Conservation (phyloP, 2,113 vertebrate species). For the Himantopus leucocephalus region DNA sequence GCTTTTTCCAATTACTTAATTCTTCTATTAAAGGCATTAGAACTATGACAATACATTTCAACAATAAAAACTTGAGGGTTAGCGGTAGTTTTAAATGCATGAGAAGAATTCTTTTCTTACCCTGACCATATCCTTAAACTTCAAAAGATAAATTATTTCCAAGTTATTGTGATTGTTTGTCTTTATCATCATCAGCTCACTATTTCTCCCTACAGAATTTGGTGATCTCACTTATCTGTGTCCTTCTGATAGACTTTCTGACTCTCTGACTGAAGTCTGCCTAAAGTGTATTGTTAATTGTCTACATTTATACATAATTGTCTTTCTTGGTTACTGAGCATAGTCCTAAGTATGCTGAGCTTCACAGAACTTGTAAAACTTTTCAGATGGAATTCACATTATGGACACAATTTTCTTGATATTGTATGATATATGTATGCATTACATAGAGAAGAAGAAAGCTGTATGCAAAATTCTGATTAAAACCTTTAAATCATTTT, state of each 20-base stretch:
- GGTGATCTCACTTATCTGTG: background rate
- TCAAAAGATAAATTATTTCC: background rate
- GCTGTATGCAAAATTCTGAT: conserved; percentile 54
- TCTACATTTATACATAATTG: background rate
- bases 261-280: background rate
- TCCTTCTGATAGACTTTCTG: background rate
- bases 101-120: background rate
- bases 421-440: background rate
- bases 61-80: background rate
- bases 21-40: background rate
- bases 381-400: background rate
- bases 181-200: background rate
- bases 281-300: background rate
- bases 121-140: background rate
- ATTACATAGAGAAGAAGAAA: background rate
- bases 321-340: background rate
- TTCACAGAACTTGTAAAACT: background rate
- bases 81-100: background rate
- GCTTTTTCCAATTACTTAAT: background rate
- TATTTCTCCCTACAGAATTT: background rate
- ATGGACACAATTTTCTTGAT: background rate
- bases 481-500: conserved; percentile 79
- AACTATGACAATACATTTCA: background rate
- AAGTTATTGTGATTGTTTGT: background rate
- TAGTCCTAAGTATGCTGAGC: background rate